Evolutionary conservation across 2,888 invertebrate species (phyloP).

Genomic region (Torymus texanus): DNA sequence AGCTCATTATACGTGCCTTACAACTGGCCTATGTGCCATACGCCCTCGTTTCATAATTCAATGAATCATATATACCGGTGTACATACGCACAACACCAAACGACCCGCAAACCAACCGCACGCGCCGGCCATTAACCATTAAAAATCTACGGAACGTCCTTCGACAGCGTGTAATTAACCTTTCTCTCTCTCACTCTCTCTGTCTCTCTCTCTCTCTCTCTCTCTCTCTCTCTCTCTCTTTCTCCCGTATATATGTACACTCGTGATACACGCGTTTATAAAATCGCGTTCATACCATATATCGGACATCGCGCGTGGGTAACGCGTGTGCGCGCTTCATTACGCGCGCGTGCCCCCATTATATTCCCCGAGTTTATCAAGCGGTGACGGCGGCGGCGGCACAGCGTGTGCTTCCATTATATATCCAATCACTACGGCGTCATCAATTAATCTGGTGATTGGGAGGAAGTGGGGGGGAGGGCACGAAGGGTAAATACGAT

Average conservation of each 20-base stretch:
- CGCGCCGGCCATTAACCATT: too few relatives aligned
- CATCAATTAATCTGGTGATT: constrained; percentile 52
- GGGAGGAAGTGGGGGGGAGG: too few relatives aligned
- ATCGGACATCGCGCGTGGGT: constrained; percentile 7
- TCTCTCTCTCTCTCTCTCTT: not conserved
- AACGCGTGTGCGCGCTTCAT: not conserved
- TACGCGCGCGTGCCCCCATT: not conserved
- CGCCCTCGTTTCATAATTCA: too few relatives aligned
- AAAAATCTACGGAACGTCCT: too few relatives aligned
- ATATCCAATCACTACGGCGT: constrained; percentile 39
- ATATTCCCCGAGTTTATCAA: constrained; percentile 23
- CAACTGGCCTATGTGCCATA: too few relatives aligned
- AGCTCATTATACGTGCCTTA: too few relatives aligned
- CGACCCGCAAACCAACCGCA: too few relatives aligned
- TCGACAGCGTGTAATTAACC: constrained; percentile 21
- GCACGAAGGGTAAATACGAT: not conserved
- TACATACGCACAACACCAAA: too few relatives aligned
- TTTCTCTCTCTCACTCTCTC: too few relatives aligned
- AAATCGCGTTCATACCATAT: constrained; percentile 5
- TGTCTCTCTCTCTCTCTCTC: too few relatives aligned
- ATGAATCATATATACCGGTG: too few relatives aligned
- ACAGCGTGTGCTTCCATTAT: constrained; percentile 3
- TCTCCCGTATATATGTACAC: too few relatives aligned
- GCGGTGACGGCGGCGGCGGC: not conserved
- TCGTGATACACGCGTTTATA: constrained; percentile 6